phyloP scores from a whole-genome alignment of 64 coral and sea anemone species.

The Stylophora pistillata region DNA sequence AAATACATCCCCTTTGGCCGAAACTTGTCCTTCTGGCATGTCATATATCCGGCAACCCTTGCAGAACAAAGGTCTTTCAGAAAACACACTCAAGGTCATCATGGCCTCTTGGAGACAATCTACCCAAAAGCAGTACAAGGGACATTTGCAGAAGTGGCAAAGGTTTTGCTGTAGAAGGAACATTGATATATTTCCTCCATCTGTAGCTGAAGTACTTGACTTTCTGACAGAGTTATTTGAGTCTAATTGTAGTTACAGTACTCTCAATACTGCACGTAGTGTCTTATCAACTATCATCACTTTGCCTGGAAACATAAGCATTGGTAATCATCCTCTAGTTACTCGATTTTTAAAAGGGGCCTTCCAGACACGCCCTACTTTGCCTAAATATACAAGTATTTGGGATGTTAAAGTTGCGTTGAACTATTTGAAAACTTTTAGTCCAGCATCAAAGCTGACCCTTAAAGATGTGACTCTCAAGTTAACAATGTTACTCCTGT shows the following conservation, averaged over 20 bases:
- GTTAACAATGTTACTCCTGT: neutral
- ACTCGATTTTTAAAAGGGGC: too few species aligned
- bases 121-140: neutral
- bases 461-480: slow-evolving; percentile 40
- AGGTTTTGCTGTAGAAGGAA: slow-evolving; percentile 23
- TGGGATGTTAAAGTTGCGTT: neutral
- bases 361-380: too few species aligned
- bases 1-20: slow-evolving; percentile 37
- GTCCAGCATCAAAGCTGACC: neutral
- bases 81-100: slow-evolving; percentile 50
- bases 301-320: too few species aligned
- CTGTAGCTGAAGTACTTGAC: slow-evolving; percentile 33
- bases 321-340: too few species aligned
- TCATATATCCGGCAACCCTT: slow-evolving; percentile 59
- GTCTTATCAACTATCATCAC: too few species aligned
- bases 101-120: slow-evolving; percentile 31
- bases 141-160: neutral
- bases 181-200: neutral
- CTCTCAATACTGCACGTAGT: slow-evolving; percentile 22
- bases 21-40: slow-evolving; percentile 59
- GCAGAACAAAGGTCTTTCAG: slow-evolving; percentile 43
- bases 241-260: slow-evolving; percentile 23
- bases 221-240: slow-evolving; percentile 58
- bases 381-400: slow-evolving; percentile 26
- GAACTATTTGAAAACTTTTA: neutral